Evolutionary conservation across 2,888 invertebrate genomes (phyloP), one percentile per base, ranked within the genome.

Genomic region (Graphium colonna): DNA sequence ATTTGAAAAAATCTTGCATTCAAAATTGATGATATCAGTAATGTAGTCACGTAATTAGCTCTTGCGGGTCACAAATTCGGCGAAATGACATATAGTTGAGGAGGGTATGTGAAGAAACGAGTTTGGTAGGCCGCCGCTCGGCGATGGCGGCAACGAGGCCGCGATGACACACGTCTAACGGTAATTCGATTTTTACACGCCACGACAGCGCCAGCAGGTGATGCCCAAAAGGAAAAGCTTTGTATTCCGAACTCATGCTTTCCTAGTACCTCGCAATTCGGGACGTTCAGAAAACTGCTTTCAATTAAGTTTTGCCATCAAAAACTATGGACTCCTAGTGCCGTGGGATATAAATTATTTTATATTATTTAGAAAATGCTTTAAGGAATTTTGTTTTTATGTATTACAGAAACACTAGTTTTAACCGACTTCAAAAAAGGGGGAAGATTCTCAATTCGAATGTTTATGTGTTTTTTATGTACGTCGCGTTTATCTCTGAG

Each of bases 161-260:
- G 68, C 80, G 82, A 81, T 85, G 85, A 84, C 84, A 86, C 85
- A 88, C 77, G 79, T 82, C 85, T 88, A 88, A 86, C 88, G 85
- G 88, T 86, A 80, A 82, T 72, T 71, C 72, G 69, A 78, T 79
- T 83, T 82, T 82, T 78, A 80, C 74, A 72, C 67, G 62, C 68
- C 41, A 61, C 56, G 60, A 64, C 62, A 66, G 63, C 68, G 61
- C 66, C 69, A 69, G 69, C 71, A 69, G 71, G 70, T 77, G 62
- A 68, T 56, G 52, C 52, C 50, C 56, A 63, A 66, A 59, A 62
- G 62, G 60, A 62, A 62, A 65, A 61, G n/a, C 36, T 36, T 40
- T 31, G 28, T 21, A 53, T 44, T 40, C 21, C 38, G 48, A 36
- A 43, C n/a, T 21, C 16, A 47, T 28, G 9, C 28, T 21, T 28